A percentile compares a stretch with the other conserved stretches of the same genome.
Conservation (phyloP, 2,113 vertebrate species). For the Sula dactylatra region DNA sequence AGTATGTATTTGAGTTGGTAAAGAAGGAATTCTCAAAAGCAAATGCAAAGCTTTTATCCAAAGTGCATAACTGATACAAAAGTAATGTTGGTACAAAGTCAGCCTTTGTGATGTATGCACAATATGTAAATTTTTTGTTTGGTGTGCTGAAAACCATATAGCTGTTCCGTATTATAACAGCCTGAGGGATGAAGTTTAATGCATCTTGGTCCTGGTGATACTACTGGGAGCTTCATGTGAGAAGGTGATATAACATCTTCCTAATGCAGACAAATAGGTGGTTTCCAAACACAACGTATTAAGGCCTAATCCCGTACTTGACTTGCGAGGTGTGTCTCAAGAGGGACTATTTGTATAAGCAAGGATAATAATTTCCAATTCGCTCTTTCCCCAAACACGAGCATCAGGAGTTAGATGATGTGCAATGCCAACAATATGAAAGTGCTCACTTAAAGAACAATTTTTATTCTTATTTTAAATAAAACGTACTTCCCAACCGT, state of each 20-base stretch:
- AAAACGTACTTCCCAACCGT: neutral
- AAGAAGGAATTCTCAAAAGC: neutral
- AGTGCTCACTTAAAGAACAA: neutral
- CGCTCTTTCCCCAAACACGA: neutral
- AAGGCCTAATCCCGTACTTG: neutral
- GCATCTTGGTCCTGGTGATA: neutral
- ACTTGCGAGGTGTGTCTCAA: neutral
- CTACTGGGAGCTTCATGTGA: neutral
- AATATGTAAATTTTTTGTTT: neutral
- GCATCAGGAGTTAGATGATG: neutral
- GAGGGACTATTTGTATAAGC: neutral
- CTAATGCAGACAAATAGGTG: neutral
- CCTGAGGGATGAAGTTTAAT: neutral
- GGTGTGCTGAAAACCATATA: neutral
- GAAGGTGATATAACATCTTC: neutral
- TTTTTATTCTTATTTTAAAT: neutral
- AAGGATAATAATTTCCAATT: neutral
- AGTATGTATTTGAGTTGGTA: neutral
- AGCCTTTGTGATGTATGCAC: neutral
- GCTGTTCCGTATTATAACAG: neutral
- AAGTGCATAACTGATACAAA: neutral
- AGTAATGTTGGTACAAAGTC: neutral
- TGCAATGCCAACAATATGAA: neutral
- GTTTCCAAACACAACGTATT: neutral
- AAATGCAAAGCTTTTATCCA: neutral